Evolutionary conservation across 2,113 vertebrate species (phyloP).

Genomic region (Salvelinus alpinus): DNA sequence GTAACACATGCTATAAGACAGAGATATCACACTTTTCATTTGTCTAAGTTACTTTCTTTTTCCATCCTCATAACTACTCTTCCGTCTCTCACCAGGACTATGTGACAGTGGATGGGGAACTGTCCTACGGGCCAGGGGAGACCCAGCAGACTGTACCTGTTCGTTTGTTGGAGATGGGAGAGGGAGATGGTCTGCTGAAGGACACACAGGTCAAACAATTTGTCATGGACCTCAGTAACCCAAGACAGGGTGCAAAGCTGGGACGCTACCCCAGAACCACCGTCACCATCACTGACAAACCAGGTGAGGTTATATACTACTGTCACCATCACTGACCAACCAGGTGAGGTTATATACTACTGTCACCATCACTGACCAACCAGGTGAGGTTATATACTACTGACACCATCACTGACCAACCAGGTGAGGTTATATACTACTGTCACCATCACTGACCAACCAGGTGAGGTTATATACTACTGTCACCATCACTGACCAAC

Average conservation of each 20-base stretch:
- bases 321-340: conserved; percentile 72
- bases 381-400: conserved; percentile 21
- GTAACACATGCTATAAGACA: conserved; percentile 65
- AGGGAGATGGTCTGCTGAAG: conserved; percentile 81
- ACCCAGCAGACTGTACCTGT: conserved; percentile 86
- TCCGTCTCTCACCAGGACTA: conserved; percentile 81
- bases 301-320: conserved; percentile 63
- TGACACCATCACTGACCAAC: conserved; percentile 63
- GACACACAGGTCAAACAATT: conserved; percentile 86
- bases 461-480: conserved; percentile 17
- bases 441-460: conserved; percentile 73
- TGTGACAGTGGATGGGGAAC: conserved; percentile 80
- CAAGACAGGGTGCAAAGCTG: conserved; percentile 85
- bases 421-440: conserved; percentile 41
- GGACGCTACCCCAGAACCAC: conserved; percentile 86
- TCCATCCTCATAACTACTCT: neutral
- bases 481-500: too few relatives aligned
- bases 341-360: conserved; percentile 59
- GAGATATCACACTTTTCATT: too few relatives aligned
- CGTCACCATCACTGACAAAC: conserved; percentile 81
- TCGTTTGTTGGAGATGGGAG: conserved; percentile 82
- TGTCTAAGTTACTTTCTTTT: neutral
- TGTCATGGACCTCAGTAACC: conserved; percentile 86
- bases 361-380: conserved; percentile 72
- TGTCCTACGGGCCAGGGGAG: conserved; percentile 84